These are phyloP conservation scores for Cremastinae sp. DNA, from an alignment of 2,888 invertebrate species.

Conservation along the genomic window DNA sequence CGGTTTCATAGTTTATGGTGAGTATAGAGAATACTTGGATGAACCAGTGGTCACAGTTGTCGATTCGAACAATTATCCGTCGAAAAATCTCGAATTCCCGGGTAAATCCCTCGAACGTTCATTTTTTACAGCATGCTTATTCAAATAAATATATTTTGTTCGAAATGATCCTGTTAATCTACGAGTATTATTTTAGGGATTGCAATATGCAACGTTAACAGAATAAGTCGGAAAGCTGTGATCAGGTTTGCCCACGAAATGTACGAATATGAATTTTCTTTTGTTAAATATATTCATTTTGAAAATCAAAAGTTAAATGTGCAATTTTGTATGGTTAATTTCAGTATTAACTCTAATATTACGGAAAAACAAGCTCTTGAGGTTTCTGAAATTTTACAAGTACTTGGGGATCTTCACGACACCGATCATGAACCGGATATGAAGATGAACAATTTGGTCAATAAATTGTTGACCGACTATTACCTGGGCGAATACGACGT, in stretches of 20 bases:
- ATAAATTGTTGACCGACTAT: constrained; percentile 61
- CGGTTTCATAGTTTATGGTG: constrained; percentile 38
- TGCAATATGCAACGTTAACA: constrained; percentile 64
- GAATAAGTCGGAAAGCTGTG: constrained; percentile 62
- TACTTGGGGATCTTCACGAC: constrained; percentile 67
- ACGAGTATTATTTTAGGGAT: constrained; percentile 46
- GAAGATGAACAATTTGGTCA: constrained; percentile 32
- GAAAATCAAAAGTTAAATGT: constrained; percentile 1
- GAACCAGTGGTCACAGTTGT: constrained; percentile 60
- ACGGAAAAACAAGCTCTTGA: constrained; percentile 54
- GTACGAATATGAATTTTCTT: constrained; percentile 45
- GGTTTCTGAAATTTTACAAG: constrained; percentile 57
- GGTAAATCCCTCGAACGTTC: too few relatives aligned
- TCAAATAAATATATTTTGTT: background rate
- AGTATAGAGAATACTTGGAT: constrained; percentile 52
- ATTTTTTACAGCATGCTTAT: background rate
- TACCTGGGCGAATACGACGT: constrained; percentile 65
- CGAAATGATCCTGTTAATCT: background rate
- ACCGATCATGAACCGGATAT: constrained; percentile 34
- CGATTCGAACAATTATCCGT: constrained; percentile 62
- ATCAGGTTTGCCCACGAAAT: constrained; percentile 55
- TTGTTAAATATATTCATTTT: background rate
- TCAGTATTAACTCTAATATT: constrained; percentile 61
- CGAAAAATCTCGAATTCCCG: constrained; percentile 64
- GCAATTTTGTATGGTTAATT: background rate